A percentile compares a stretch with the other conserved stretches of the same genome.
Conservation (phyloP, 2,888 invertebrate species). For the Cataglyphis rosenhaueri region DNA sequence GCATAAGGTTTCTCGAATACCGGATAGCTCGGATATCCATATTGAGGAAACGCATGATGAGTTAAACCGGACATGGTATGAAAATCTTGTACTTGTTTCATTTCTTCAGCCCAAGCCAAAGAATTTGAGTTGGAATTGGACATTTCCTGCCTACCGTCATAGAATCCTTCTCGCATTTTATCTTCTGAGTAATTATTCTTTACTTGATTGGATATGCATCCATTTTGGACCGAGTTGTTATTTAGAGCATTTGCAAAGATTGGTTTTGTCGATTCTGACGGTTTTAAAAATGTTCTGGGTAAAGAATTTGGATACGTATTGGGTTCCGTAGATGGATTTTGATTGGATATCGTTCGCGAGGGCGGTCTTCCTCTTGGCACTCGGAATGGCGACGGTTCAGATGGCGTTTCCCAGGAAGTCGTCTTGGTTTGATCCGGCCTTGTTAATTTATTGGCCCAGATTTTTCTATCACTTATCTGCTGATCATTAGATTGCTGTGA, state of each 20-base stretch:
- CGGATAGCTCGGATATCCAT: conserved; percentile 87
- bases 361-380: conserved; percentile 89
- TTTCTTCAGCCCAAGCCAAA: conserved; percentile 81
- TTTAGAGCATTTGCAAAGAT: conserved; percentile 75
- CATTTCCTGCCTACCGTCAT: conserved; percentile 77
- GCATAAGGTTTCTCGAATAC: conserved; percentile 86
- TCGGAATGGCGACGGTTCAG: conserved; percentile 88
- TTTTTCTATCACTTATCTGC: conserved; percentile 65
- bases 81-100: conserved; percentile 83
- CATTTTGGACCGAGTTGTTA: conserved; percentile 64
- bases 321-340: conserved; percentile 85
- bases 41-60: conserved; percentile 80
- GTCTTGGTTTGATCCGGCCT: conserved; percentile 69
- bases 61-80: conserved; percentile 79
- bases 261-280: conserved; percentile 88
- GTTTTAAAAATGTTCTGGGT: conserved; percentile 87
- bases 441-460: conserved; percentile 69
- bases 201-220: conserved; percentile 60
- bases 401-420: conserved; percentile 76
- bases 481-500: conserved; percentile 69
- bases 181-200: conserved; percentile 79
- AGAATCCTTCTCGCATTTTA: conserved; percentile 78
- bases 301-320: conserved; percentile 85
- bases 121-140: conserved; percentile 75
- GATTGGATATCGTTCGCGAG: conserved; percentile 87